phyloP scores from a whole-genome alignment of 2,113 vertebrate species.

The Anarrhichthys ocellatus region DNA sequence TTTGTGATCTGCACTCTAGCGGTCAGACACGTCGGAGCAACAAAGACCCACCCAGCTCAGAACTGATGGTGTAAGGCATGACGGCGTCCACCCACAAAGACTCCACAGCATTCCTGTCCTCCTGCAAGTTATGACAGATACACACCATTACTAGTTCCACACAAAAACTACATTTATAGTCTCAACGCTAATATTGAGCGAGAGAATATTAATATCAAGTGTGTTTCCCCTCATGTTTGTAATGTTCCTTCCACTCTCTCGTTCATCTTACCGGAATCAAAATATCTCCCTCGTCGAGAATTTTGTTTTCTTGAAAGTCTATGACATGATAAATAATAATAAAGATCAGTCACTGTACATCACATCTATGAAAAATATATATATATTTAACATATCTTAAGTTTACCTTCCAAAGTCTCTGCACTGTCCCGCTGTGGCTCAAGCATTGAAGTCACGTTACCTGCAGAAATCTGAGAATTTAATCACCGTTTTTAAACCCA shows the following conservation, averaged over 20 bases:
- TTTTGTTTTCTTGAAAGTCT: not conserved
- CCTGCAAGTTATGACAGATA: conserved; percentile 14
- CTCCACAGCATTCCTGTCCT: conserved; percentile 57
- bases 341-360: too few relatives aligned
- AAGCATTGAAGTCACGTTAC: not conserved
- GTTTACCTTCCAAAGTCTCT: conserved; percentile 58
- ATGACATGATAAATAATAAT: not conserved
- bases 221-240: not conserved
- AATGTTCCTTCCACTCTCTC: not conserved
- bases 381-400: not conserved
- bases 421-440: not conserved
- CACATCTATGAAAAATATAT: not conserved
- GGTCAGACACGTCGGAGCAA: too few relatives aligned
- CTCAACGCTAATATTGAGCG: not conserved
- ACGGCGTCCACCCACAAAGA: not conserved
- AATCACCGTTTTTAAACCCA: not conserved
- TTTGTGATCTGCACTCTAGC: not conserved
- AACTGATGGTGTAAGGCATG: conserved; percentile 24
- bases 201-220: not conserved
- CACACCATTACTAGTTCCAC: not conserved
- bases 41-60: conserved; percentile 33
- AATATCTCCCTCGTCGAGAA: conserved; percentile 56
- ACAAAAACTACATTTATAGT: not conserved
- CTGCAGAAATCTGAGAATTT: not conserved
- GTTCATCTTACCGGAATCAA: conserved; percentile 36